Base-by-base conservation (phyloP, 2,888 invertebrate genomes). In the Mayetiola destructor region DNA sequence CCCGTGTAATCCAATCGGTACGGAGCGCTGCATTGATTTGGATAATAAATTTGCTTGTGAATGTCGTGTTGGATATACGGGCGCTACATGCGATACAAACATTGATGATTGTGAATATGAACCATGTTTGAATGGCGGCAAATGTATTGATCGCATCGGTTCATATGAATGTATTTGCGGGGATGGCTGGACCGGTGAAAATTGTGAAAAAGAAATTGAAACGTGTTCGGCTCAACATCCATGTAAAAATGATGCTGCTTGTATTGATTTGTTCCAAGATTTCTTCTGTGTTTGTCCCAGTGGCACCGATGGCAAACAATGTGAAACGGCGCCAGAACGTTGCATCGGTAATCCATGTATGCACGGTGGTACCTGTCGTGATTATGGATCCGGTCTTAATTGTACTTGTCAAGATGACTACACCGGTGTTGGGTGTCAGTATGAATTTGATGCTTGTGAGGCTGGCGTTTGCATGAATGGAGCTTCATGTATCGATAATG, bases 251-350 rank as follows among this genome's bases (percentile, higher is more conserved):
- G 88, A 91, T 67, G 93, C 93, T 18, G 82, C 77, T 42, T 94
- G 93, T 69, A 90, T 94, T 60, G 85, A 93, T 66, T 77, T 93
- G 12, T 93, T 93, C 82, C 85, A 90, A 73, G 73, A 73, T 59
- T 73, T 70, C 59, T 73, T 73, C 70, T 73, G 73, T 56, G 72
- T 72, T 9, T 93, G 93, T 66, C 92, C 92, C 52, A 90, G 89
- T 61, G 94, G 95, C 64, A 95, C 94, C 1, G 94, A 94, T 66
- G 96, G 95, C 10, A 94, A 95, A 72, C 88, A 93, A 69, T 96
- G 96, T 70, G 94, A 95, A 73, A 27, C 92, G 0, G 93, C 95
- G 0, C 95, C 95, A 3, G 93, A 95, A 72, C 81, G 95, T 61
- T 92, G 92, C 68, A 88, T 92, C 59, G 92, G 92, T 27, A 85